Conservation (phyloP, 2,888 invertebrate genomes). For the Apoderus coryli region DNA sequence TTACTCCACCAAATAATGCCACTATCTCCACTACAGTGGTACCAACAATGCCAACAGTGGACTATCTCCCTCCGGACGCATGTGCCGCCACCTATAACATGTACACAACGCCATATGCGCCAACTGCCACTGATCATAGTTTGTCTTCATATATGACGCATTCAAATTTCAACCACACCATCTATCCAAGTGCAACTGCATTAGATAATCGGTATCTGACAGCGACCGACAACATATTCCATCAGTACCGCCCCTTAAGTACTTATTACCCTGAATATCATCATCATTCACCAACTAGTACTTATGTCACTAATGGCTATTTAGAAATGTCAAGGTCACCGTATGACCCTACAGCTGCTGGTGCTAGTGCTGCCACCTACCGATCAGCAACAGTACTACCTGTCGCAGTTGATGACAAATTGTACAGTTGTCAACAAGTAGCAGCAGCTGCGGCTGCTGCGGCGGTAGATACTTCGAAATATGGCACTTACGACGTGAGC, state of each 20-base stretch:
- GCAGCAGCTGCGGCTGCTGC: too few species aligned
- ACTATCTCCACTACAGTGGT: slow-evolving; percentile 34
- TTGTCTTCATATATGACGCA: slow-evolving; percentile 55
- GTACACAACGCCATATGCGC: slow-evolving; percentile 64
- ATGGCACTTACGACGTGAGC: slow-evolving; percentile 41
- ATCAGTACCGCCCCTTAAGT: slow-evolving; percentile 78
- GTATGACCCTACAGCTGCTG: slow-evolving; percentile 36
- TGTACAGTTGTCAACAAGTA: slow-evolving; percentile 45
- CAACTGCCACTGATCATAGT: slow-evolving; percentile 48
- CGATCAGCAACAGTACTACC: slow-evolving; percentile 31
- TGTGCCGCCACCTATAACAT: slow-evolving; percentile 41
- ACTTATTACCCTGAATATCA: slow-evolving; percentile 68
- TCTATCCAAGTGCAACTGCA: slow-evolving; percentile 39
- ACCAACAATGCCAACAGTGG: slow-evolving; percentile 42
- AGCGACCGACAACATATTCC: slow-evolving; percentile 72
- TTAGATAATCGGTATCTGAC: slow-evolving; percentile 50
- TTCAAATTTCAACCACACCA: slow-evolving; percentile 42
- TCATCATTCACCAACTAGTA: slow-evolving; percentile 48
- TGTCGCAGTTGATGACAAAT: slow-evolving; percentile 40
- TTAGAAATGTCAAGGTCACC: slow-evolving; percentile 58
- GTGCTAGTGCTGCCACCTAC: slow-evolving; percentile 33
- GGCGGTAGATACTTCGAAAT: slow-evolving; percentile 39
- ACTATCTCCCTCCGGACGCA: slow-evolving; percentile 51
- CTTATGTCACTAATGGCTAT: slow-evolving; percentile 70
- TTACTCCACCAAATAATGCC: slow-evolving; percentile 31